Conservation (phyloP, 2,888 invertebrate genomes). For the Cheilosia vernalis region DNA sequence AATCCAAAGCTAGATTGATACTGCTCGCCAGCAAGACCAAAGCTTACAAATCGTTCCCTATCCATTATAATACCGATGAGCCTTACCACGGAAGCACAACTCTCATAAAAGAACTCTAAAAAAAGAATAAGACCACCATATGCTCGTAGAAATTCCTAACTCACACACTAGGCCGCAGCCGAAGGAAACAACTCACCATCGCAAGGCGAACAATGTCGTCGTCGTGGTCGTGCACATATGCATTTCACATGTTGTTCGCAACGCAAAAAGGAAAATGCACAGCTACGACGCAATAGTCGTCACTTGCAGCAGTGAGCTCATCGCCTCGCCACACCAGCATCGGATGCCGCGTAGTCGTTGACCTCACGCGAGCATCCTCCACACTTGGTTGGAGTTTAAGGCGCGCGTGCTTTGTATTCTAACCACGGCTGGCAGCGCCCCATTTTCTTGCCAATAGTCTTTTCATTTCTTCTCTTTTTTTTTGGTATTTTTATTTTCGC, state of each 20-base stretch:
- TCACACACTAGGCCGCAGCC: too few species aligned
- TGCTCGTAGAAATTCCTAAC: too few species aligned
- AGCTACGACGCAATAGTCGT: conserved; percentile 25
- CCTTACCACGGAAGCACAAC: too few species aligned
- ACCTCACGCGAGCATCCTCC: conserved; percentile 45
- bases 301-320: conserved; percentile 28
- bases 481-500: neutral
- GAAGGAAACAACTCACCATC: conserved; percentile 1
- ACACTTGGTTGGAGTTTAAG: conserved; percentile 31
- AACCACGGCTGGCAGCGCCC: conserved; percentile 38
- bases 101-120: too few species aligned
- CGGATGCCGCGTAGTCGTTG: conserved; percentile 36
- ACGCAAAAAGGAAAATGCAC: conserved; percentile 19
- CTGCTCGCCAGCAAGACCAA: too few species aligned
- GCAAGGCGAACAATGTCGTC: neutral
- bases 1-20: too few species aligned
- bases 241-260: conserved; percentile 11
- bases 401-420: conserved; percentile 41
- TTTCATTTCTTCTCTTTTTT: neutral
- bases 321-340: conserved; percentile 1
- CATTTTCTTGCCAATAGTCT: conserved; percentile 8
- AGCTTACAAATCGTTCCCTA: too few species aligned
- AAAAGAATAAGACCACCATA: too few species aligned
- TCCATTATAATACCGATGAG: too few species aligned
- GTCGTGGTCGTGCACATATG: conserved; percentile 8